Conservation (phyloP, 2,113 vertebrate genomes). For the Cervus canadensis region DNA sequence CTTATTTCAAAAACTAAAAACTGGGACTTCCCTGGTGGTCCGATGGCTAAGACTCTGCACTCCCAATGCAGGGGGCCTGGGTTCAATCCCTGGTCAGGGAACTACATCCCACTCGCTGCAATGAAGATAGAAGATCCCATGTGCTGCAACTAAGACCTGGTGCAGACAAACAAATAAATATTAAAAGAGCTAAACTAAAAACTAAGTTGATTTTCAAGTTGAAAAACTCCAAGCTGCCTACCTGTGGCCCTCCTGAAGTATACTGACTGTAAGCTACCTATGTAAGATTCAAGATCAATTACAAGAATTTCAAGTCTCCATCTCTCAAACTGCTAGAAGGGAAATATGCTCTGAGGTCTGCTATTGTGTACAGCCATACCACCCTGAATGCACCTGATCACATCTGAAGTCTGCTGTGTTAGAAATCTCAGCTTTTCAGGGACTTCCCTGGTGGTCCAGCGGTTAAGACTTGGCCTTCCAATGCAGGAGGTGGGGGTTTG, state of each 20-base stretch:
- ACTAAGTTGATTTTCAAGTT: neutral
- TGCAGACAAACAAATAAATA: neutral
- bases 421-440: neutral
- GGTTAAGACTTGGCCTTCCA: neutral
- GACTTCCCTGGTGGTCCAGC: neutral
- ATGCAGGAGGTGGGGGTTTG: neutral
- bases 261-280: neutral
- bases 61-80: neutral
- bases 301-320: neutral
- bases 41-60: neutral
- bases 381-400: neutral
- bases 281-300: neutral
- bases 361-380: neutral
- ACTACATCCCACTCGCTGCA: neutral
- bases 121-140: rapidly evolving
- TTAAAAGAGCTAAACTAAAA: neutral
- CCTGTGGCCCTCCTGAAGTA: neutral
- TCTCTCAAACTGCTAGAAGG: neutral
- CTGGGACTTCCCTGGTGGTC: neutral
- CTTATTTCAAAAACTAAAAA: neutral
- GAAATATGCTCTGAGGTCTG: neutral
- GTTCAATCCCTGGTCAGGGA: neutral
- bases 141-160: neutral
- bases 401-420: neutral
- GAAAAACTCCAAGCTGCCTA: neutral